A percentile compares a stretch with the other conserved stretches of the same genome.
Conservation (phyloP, 2,888 invertebrate genomes). For the Tryphoninae sp. region DNA sequence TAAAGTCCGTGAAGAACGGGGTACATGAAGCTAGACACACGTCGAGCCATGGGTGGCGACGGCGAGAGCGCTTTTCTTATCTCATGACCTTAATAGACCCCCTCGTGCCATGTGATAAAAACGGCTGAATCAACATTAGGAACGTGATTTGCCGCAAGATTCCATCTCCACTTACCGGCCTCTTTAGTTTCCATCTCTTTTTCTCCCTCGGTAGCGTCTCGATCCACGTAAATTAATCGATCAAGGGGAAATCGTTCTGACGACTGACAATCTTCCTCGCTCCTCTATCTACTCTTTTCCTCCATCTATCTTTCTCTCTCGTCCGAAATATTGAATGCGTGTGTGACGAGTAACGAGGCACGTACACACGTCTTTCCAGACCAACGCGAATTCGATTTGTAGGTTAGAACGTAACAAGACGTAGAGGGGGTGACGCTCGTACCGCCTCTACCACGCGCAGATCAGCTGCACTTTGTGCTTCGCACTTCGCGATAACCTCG, state of each 20-base stretch:
- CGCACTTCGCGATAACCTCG: constrained; percentile 78
- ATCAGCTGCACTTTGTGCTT: constrained; percentile 78
- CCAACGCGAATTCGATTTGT: constrained; percentile 7
- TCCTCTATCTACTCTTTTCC: background rate
- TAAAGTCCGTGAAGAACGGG: background rate
- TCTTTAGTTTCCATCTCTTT: background rate
- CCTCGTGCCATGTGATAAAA: constrained; percentile 58
- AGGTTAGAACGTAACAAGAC: constrained; percentile 8
- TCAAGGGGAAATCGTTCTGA: too few relatives aligned
- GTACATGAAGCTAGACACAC: background rate
- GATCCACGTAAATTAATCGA: too few relatives aligned
- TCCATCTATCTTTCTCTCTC: background rate
- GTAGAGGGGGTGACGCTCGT: constrained; percentile 21
- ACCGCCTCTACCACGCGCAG: constrained; percentile 70
- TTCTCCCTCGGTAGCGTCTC: background rate
- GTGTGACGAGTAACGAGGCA: too few relatives aligned
- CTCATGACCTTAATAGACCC: constrained; percentile 73
- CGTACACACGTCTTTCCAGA: background rate
- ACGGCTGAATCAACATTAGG: constrained; percentile 65
- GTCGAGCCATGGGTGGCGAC: constrained; percentile 22
- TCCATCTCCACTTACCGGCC: constrained; percentile 25
- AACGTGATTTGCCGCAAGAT: constrained; percentile 64
- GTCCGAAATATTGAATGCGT: background rate
- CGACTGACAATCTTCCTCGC: background rate
- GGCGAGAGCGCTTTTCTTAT: constrained; percentile 70